phyloP scores from a whole-genome alignment of 2,888 invertebrate species.

The Cetonia aurata region DNA sequence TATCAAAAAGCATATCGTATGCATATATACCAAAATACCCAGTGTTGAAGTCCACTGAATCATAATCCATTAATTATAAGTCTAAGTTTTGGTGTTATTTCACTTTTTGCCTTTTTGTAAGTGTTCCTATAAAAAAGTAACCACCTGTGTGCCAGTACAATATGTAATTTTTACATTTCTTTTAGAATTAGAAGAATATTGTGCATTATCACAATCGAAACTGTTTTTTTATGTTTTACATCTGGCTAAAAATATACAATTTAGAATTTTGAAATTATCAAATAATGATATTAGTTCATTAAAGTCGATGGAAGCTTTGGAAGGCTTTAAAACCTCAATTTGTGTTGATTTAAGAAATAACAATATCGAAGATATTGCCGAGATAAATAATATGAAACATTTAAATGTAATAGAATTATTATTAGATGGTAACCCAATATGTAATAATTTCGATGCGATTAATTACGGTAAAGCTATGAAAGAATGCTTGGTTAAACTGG shows the following conservation, averaged over 20 bases:
- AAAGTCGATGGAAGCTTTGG: slow-evolving; percentile 60
- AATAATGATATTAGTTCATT: slow-evolving; percentile 61
- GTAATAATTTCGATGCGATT: slow-evolving; percentile 73
- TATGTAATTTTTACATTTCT: slow-evolving; percentile 7
- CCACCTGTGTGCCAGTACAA: too few relatives aligned
- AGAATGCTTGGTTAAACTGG: slow-evolving; percentile 69
- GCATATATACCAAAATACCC: too few relatives aligned
- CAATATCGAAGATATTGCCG: slow-evolving; percentile 42
- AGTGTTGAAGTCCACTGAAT: too few relatives aligned
- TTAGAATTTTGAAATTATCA: slow-evolving; percentile 56
- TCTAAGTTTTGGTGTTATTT: too few relatives aligned
- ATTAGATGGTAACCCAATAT: slow-evolving; percentile 80
- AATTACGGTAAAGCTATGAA: slow-evolving; percentile 72
- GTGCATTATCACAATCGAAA: slow-evolving; percentile 67
- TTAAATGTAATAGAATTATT: slow-evolving; percentile 63
- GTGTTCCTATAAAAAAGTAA: too few relatives aligned
- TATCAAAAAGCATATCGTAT: too few relatives aligned
- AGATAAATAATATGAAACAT: slow-evolving; percentile 41
- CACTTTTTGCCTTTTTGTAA: too few relatives aligned
- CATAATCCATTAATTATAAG: too few relatives aligned
- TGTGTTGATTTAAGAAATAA: slow-evolving; percentile 53
- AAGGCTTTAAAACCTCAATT: slow-evolving; percentile 50
- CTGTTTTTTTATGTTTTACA: slow-evolving; percentile 67
- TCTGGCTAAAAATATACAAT: slow-evolving; percentile 48
- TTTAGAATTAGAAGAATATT: slow-evolving; percentile 62